Evolutionary conservation across 2,113 vertebrate species (phyloP).

Genomic region (Calidris pygmaea): DNA sequence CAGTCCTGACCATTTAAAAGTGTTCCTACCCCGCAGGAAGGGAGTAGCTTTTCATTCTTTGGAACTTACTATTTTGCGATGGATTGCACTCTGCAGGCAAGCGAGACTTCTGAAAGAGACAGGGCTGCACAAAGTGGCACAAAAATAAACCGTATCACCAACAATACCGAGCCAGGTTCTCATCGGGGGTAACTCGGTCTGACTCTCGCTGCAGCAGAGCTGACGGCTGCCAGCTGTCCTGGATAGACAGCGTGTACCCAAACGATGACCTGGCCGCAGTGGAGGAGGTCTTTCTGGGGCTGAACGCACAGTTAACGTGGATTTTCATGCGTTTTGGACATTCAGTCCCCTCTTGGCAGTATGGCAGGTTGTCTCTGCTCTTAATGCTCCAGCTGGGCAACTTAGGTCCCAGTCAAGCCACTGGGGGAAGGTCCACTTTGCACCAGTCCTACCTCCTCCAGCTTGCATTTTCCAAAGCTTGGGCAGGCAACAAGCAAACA

Average conservation of each 20-base stretch:
- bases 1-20: constrained; percentile 43
- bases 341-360: neutral
- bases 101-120: constrained; percentile 20
- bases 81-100: constrained; percentile 48
- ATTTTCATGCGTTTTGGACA: neutral
- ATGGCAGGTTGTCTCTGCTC: neutral
- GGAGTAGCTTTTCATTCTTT: constrained; percentile 53
- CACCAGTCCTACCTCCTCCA: neutral
- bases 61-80: constrained; percentile 37
- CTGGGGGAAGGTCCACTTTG: neutral
- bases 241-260: constrained; percentile 15
- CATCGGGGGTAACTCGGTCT: neutral
- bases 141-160: constrained; percentile 44
- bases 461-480: neutral
- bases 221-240: constrained; percentile 4
- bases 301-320: rapidly evolving
- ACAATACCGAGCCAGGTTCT: neutral
- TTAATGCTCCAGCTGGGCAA: neutral
- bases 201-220: neutral
- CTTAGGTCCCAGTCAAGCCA: neutral
- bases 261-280: neutral
- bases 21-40: constrained; percentile 42
- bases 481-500: rapidly evolving
- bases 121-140: neutral
- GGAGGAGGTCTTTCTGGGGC: neutral